Evolutionary conservation across 2,113 vertebrate species (phyloP).

Genomic region (Poecile atricapillus): DNA sequence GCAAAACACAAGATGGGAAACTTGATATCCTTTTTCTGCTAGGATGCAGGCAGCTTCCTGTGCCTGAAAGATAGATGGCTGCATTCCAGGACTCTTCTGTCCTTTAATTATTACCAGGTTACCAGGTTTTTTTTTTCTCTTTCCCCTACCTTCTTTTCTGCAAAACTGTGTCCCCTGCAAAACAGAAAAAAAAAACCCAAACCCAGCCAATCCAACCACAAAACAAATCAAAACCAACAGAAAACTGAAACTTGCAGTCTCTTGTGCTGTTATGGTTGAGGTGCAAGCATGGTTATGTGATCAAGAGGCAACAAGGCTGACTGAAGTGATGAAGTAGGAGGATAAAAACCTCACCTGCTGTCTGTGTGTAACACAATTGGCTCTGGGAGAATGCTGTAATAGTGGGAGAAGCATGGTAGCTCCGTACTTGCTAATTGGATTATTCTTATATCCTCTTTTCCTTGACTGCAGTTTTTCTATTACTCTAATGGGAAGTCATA

Average conservation of each 20-base stretch:
- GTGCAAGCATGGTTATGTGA: neutral
- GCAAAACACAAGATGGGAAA: neutral
- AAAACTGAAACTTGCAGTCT: neutral
- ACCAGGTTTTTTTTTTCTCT: neutral
- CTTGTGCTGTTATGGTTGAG: neutral
- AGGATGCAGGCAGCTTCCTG: neutral
- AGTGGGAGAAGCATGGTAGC: neutral
- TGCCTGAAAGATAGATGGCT: neutral
- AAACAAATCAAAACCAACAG: neutral
- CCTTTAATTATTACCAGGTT: neutral
- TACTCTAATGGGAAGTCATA: constrained; percentile 76
- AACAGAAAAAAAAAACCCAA: neutral
- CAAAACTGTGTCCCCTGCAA: neutral
- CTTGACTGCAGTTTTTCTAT: constrained; percentile 82
- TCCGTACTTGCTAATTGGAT: neutral
- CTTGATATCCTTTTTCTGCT: neutral
- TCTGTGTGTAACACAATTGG: neutral
- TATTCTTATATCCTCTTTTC: constrained; percentile 29
- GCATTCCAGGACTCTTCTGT: neutral
- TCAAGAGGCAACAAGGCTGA: neutral
- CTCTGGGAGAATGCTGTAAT: neutral
- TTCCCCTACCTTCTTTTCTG: neutral
- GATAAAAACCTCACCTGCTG: neutral
- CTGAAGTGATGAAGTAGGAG: neutral
- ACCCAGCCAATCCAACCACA: neutral